phyloP scores from a whole-genome alignment of 2,888 invertebrate genomes.

The Acholoe squamosa region DNA sequence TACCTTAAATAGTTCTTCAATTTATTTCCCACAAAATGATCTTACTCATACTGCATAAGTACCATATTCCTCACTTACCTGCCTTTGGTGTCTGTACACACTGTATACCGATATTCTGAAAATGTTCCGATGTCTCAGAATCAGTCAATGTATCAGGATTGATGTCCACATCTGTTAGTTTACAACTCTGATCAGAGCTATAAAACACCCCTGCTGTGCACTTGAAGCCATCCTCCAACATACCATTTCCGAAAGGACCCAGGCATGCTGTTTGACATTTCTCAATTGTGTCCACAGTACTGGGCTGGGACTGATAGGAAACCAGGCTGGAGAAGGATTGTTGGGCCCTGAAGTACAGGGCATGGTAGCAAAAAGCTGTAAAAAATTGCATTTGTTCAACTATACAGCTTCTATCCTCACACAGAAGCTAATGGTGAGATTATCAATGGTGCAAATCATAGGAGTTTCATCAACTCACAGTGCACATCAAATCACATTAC shows the following conservation, averaged over 20 bases:
- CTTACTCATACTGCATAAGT: too few species aligned
- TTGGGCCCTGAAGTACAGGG: background rate
- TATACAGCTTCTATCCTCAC: too few species aligned
- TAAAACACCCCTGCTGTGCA: conserved; percentile 4
- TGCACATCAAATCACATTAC: too few species aligned
- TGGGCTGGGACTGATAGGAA: background rate
- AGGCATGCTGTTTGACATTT: background rate
- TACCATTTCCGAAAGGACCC: background rate
- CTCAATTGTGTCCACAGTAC: background rate
- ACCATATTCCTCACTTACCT: background rate
- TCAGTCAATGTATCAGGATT: background rate
- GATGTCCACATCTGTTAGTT: background rate
- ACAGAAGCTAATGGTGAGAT: too few species aligned
- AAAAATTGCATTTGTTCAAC: too few species aligned
- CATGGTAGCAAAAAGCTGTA: background rate
- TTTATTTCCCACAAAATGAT: too few species aligned
- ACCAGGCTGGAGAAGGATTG: background rate
- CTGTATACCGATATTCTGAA: background rate
- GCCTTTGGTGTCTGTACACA: background rate
- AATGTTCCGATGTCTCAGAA: background rate
- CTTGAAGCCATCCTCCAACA: background rate
- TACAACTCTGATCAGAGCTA: background rate
- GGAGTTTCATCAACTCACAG: too few species aligned
- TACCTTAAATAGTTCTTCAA: too few species aligned
- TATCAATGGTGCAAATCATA: background rate